phyloP scores from a whole-genome alignment of 2,797 vertebrate genomes.

The Ctenopoma multispine region DNA sequence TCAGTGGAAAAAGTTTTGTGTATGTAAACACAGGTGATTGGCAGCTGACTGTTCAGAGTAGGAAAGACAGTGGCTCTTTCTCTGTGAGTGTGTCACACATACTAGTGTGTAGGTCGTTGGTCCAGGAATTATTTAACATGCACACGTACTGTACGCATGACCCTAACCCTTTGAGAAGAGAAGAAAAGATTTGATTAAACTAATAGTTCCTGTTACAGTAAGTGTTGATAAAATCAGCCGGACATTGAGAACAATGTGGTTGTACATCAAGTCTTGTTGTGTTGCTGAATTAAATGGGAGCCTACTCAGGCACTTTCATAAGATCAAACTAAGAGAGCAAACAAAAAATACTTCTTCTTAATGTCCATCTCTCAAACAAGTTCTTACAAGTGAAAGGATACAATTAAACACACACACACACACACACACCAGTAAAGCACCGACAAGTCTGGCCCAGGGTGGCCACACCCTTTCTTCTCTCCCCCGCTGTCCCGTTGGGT shows the following conservation, averaged over 20 bases:
- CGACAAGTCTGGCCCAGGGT: conserved; percentile 67
- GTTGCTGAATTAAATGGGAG: conserved; percentile 1
- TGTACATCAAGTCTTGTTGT: background rate
- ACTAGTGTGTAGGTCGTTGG: conserved; percentile 43
- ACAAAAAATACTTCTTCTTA: background rate
- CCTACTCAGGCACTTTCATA: background rate
- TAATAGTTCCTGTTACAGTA: background rate
- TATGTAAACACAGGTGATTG: conserved; percentile 26
- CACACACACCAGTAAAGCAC: conserved; percentile 59
- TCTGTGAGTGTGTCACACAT: conserved; percentile 35
- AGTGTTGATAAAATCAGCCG: background rate
- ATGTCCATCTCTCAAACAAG: conserved; percentile 47
- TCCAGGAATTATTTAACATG: conserved; percentile 11
- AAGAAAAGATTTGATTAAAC: background rate
- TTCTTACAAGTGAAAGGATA: conserved; percentile 31
- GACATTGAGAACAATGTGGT: background rate
- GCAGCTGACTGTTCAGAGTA: background rate
- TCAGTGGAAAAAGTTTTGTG: conserved; percentile 38
- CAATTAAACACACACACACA: conserved; percentile 31
- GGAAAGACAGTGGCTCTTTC: conserved; percentile 12
- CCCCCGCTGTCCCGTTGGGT: conserved; percentile 62
- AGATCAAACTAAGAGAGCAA: background rate
- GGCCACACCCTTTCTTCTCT: conserved; percentile 74
- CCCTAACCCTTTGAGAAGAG: background rate
- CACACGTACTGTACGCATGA: conserved; percentile 5